Conservation (phyloP, 1,140 invertebrate genomes). For the Aphaenogaster ashmeadi region DNA sequence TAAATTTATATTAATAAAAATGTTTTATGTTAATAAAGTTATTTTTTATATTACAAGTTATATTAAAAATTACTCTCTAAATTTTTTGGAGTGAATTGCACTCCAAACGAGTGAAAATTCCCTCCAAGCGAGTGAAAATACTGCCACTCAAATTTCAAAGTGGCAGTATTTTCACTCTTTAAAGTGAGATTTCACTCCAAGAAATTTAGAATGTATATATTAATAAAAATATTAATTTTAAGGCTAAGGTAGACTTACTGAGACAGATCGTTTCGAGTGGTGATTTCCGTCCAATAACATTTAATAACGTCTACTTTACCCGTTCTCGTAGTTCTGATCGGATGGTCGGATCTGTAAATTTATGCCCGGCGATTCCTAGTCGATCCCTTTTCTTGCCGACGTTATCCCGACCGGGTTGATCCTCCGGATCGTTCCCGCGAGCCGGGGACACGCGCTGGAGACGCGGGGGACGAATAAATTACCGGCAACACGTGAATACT, state of each 20-base stretch:
- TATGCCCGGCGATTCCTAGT: background rate
- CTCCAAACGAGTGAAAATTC: too few relatives aligned
- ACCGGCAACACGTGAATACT: conserved; percentile 47
- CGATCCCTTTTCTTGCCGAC: conserved; percentile 23
- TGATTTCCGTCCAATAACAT: background rate
- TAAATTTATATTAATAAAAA: background rate
- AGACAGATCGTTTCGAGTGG: background rate
- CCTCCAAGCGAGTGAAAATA: too few relatives aligned
- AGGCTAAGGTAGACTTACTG: background rate
- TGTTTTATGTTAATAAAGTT: background rate
- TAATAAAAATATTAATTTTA: conserved; percentile 5
- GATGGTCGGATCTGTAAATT: background rate
- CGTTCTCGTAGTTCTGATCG: background rate
- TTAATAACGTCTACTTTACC: background rate
- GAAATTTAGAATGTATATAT: too few relatives aligned
- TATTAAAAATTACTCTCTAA: too few relatives aligned
- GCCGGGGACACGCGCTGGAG: background rate
- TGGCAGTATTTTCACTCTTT: too few relatives aligned
- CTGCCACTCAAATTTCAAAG: too few relatives aligned
- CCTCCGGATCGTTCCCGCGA: conserved; percentile 4
- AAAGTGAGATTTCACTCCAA: too few relatives aligned
- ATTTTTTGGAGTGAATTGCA: too few relatives aligned
- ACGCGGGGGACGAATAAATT: conserved; percentile 52
- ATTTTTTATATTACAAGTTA: background rate
- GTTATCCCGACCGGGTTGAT: conserved; percentile 19